These are phyloP conservation scores for Tiphia femorata DNA, from an alignment of 2,888 invertebrate species.

Conservation along the genomic window DNA sequence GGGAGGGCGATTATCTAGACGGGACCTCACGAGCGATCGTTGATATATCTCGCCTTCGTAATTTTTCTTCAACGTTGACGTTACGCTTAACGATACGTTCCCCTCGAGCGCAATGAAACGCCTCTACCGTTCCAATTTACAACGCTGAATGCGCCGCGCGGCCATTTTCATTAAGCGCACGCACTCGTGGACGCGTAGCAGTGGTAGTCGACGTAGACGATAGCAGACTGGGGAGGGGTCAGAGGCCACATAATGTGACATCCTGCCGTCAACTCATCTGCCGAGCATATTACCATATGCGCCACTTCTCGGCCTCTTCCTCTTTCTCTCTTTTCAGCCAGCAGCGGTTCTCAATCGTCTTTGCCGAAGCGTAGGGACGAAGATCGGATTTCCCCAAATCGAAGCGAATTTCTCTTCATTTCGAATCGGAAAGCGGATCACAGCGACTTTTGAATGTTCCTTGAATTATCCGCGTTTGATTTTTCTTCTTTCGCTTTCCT, in stretches of 20 bases:
- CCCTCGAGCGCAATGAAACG: constrained; percentile 8
- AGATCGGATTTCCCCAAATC: background rate
- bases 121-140: constrained; percentile 43
- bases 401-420: background rate
- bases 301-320: constrained; percentile 36
- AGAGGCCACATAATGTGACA: constrained; percentile 64
- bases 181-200: constrained; percentile 27
- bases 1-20: too few relatives aligned
- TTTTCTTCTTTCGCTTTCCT: too few relatives aligned
- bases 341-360: constrained; percentile 37
- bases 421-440: background rate
- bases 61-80: too few relatives aligned
- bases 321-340: constrained; percentile 22
- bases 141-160: constrained; percentile 49
- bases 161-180: constrained; percentile 60
- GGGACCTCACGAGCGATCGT: too few relatives aligned
- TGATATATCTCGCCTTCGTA: too few relatives aligned
- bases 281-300: constrained; percentile 54
- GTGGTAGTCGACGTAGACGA: constrained; percentile 28
- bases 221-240: constrained; percentile 43
- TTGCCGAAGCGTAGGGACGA: background rate
- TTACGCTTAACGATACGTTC: too few relatives aligned
- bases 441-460: background rate
- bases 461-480: background rate
- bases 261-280: constrained; percentile 62